Conservation (phyloP, 2,888 invertebrate genomes). For the Cheilosia pagana region DNA sequence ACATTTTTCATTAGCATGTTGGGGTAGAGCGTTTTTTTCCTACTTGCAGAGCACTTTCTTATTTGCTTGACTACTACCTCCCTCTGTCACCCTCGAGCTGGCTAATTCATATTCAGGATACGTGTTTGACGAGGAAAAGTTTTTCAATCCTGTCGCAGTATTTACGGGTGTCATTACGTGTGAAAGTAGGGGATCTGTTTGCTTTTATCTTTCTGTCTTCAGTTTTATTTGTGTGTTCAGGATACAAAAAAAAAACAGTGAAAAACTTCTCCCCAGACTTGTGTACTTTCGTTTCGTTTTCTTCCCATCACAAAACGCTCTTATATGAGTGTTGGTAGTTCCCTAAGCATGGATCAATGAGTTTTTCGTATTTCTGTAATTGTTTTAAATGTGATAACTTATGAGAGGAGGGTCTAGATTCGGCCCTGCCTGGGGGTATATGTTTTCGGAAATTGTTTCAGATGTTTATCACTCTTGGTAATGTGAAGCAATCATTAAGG, state of each 20-base stretch:
- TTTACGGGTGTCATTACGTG: conserved; percentile 73
- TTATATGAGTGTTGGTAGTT: conserved; percentile 34
- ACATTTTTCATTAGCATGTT: conserved; percentile 50
- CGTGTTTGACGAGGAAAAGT: conserved; percentile 71
- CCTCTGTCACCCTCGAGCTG: background rate
- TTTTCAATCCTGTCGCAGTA: conserved; percentile 73
- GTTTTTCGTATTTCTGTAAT: conserved; percentile 51
- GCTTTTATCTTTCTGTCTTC: conserved; percentile 53
- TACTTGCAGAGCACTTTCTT: conserved; percentile 14
- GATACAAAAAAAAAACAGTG: no score
- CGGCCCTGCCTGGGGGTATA: background rate
- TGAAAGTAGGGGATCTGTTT: conserved; percentile 65
- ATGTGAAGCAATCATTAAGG: background rate
- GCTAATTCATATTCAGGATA: conserved; percentile 73
- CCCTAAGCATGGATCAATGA: conserved; percentile 40
- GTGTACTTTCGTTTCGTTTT: conserved; percentile 39
- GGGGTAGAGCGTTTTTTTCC: conserved; percentile 43
- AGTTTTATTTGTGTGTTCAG: conserved; percentile 18
- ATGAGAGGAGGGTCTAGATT: conserved; percentile 15
- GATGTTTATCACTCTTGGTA: background rate
- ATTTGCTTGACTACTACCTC: background rate
- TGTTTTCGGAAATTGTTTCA: background rate
- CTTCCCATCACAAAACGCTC: conserved; percentile 2
- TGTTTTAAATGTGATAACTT: conserved; percentile 72
- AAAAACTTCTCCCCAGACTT: conserved; percentile 23